Percentiles rank a stretch among this genome's conserved stretches.
Evolutionary conservation across 2,888 invertebrate genomes (phyloP).

Genomic region (Cyaniris semiargus): DNA sequence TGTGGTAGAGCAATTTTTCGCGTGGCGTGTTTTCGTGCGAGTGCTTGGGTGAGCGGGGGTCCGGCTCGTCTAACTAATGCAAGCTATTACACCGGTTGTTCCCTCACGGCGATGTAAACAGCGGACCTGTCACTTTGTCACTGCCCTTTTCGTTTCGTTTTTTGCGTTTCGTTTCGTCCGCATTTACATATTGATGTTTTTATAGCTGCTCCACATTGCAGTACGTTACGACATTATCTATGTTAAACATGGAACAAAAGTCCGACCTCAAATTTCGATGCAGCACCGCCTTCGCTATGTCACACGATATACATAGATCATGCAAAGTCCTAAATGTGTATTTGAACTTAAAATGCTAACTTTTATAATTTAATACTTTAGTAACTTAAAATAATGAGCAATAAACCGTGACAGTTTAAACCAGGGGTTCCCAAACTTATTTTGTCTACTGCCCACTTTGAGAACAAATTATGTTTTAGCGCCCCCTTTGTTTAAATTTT

Average conservation of each 20-base stretch:
- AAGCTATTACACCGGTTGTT: conserved; percentile 47
- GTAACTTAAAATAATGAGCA: neutral
- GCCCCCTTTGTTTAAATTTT: no score
- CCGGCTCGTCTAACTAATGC: conserved; percentile 46
- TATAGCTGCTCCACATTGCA: neutral
- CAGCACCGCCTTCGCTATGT: neutral
- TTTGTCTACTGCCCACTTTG: no score
- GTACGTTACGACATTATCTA: neutral
- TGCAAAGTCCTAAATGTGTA: no score
- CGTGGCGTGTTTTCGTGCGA: neutral
- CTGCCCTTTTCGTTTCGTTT: conserved; percentile 44
- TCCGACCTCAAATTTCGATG: conserved; percentile 3
- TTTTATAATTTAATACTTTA: no score
- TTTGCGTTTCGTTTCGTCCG: conserved; percentile 35
- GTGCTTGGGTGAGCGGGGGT: conserved; percentile 32
- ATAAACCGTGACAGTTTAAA: neutral
- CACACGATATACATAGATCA: neutral
- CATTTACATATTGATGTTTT: conserved; percentile 31
- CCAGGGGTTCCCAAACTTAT: no score
- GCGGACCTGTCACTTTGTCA: conserved; percentile 54
- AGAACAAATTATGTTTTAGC: no score
- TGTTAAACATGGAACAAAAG: neutral
- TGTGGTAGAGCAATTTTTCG: neutral
- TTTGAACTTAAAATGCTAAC: no score
- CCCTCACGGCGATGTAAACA: conserved; percentile 52